phyloP scores from a whole-genome alignment of 2,888 invertebrate genomes.

The Platerodrilus igneus region DNA sequence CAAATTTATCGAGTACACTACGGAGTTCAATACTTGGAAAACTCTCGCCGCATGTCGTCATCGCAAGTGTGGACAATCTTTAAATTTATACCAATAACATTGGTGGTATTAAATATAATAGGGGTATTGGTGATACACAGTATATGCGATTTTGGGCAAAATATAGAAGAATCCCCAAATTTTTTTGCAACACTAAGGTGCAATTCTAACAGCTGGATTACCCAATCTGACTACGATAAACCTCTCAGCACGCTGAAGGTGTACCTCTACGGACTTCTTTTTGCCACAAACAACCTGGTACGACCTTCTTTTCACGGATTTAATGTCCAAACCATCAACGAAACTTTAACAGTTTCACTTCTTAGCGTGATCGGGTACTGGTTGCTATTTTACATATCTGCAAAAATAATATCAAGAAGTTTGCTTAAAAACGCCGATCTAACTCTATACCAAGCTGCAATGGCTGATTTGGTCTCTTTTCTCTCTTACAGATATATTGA shows the following conservation, averaged over 20 bases:
- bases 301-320: constrained; percentile 9
- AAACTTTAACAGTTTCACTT: background rate
- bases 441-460: constrained; percentile 29
- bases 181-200: constrained; percentile 5
- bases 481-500: constrained; percentile 28
- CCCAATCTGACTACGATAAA: background rate
- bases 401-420: constrained; percentile 17
- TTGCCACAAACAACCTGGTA: constrained; percentile 5
- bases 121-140: constrained; percentile 11
- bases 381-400: constrained; percentile 14
- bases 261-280: constrained; percentile 9
- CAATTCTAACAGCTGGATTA: background rate
- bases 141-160: constrained; percentile 11
- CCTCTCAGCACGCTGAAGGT: constrained; percentile 6
- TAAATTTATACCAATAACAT: constrained; percentile 18
- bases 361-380: constrained; percentile 2
- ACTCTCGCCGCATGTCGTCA: background rate
- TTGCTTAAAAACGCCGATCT: constrained; percentile 20
- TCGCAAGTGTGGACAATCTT: background rate
- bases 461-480: constrained; percentile 29
- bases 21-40: constrained; percentile 4
- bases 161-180: background rate
- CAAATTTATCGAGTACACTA: constrained; percentile 25
- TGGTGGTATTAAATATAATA: constrained; percentile 13
- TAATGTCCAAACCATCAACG: background rate